Base-by-base conservation (phyloP, 1,140 invertebrate genomes). In the Cotesia glomerata region DNA sequence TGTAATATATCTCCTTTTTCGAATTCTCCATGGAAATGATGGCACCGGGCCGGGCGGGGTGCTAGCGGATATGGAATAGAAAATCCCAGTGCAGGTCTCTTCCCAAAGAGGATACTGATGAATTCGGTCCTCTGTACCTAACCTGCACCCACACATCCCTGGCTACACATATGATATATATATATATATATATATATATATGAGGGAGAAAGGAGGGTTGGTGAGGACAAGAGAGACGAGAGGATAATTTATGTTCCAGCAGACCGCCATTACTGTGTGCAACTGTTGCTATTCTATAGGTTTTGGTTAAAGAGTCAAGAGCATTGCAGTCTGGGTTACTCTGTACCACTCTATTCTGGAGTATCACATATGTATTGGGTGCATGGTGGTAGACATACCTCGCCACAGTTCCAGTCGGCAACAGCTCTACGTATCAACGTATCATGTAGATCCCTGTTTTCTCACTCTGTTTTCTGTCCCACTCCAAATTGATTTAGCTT, bases 161-260 rank as follows among this genome's bases (percentile, higher is more conserved):
- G 45, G 26, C 26, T 58, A 58, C 9, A 58, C 9, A 58, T 26
- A 18, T 26, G 26, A 18, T 58, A 16, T 26, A 58, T 58, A 58
- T 58, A 58, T 58, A 4, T 5, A 58, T 54, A 2, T 26, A 58
- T 58, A 58, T 58, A 58, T 58, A 4, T 5, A 58, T 54, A 2
- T 54, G 0, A 39, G 56, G 56, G 66, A 34, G 56, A 58, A 35
- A 13, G 39, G 35, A 45, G 16, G 59, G 16, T 13, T 71, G 69
- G 69, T 71, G 69, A 71, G 69, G 69, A 71, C 69, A 71, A 71
- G 58, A 71, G 69, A 63, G 69, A 71, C 59, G 59, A 63, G 69
- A 71, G 59, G 69, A 71, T 71, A 71, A 71, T 71, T 71, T 71
- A 71, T 71, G 69, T 71, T 71, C 49, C 32, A 70, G 58, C 56